These are phyloP conservation scores for Zoanthus solanderi DNA, from an alignment of 92 coral and sea anemone genomes.

Conservation along the genomic window DNA sequence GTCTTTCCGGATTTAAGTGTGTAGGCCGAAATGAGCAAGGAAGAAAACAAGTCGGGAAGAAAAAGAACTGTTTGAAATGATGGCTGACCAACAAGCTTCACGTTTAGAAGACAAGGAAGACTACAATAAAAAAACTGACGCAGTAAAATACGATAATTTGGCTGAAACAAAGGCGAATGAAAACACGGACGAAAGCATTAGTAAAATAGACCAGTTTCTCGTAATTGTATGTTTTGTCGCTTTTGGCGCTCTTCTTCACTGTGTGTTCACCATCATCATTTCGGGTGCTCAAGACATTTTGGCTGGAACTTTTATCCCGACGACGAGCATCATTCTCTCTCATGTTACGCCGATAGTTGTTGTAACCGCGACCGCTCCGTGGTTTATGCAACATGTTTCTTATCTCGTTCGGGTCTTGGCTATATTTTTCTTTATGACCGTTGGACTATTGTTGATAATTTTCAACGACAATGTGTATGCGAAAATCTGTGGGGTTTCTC, in stretches of 20 bases:
- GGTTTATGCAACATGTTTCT: conserved; percentile 84
- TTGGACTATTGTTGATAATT: conserved; percentile 68
- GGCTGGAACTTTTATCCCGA: conserved; percentile 85
- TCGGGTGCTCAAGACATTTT: conserved; percentile 86
- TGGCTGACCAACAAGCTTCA: no score
- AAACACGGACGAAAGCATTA: conserved; percentile 40
- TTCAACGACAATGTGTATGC: conserved; percentile 74
- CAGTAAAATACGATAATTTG: no score
- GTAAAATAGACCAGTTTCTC: conserved; percentile 57
- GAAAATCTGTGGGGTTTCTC: conserved; percentile 76
- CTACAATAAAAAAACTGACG: no score
- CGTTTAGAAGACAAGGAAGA: no score
- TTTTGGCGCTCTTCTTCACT: conserved; percentile 73
- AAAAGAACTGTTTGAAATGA: no score
- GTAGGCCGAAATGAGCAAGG: no score
- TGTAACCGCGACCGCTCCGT: conserved; percentile 69
- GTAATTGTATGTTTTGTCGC: conserved; percentile 78
- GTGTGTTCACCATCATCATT: conserved; percentile 66
- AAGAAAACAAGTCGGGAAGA: no score
- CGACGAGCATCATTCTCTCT: conserved; percentile 73
- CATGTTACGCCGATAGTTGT: conserved; percentile 85
- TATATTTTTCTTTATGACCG: conserved; percentile 75
- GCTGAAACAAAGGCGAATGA: no score
- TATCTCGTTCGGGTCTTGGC: conserved; percentile 75
- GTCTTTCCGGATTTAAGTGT: no score